Evolutionary conservation across 2,888 invertebrate species (phyloP).

Genomic region (Lasioglossum pauxillum): DNA sequence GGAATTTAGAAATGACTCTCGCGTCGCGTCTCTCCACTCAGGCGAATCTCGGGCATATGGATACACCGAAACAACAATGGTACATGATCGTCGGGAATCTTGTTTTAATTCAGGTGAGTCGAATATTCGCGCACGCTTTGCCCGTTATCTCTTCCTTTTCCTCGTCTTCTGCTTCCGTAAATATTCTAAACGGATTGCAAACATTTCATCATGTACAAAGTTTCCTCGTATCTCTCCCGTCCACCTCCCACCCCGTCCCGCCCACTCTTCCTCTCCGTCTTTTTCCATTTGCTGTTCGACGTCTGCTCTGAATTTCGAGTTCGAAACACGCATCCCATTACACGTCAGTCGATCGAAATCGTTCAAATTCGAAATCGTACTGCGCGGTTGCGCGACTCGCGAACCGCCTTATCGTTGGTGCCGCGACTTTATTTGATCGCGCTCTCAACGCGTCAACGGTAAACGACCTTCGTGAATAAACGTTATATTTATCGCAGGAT

Average conservation of each 20-base stretch:
- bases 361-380: background rate
- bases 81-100: slow-evolving; percentile 90
- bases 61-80: slow-evolving; percentile 87
- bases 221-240: background rate
- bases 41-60: slow-evolving; percentile 92
- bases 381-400: background rate
- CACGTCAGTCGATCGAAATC: background rate
- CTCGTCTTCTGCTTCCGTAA: slow-evolving; percentile 6
- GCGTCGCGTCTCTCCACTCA: slow-evolving; percentile 98
- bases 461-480: slow-evolving; percentile 64
- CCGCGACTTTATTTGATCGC: slow-evolving; percentile 70
- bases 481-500: slow-evolving; percentile 55
- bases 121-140: background rate
- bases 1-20: slow-evolving; percentile 98
- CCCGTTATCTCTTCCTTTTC: background rate
- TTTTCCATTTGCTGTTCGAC: background rate
- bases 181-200: background rate
- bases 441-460: slow-evolving; percentile 50
- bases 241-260: no score
- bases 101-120: slow-evolving; percentile 89
- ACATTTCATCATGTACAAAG: background rate
- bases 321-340: background rate
- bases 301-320: background rate
- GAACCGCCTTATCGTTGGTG: slow-evolving; percentile 68
- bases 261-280: background rate